Evolutionary conservation across 1,140 invertebrate genomes (phyloP).

Genomic region (Epicauta chinensis): DNA sequence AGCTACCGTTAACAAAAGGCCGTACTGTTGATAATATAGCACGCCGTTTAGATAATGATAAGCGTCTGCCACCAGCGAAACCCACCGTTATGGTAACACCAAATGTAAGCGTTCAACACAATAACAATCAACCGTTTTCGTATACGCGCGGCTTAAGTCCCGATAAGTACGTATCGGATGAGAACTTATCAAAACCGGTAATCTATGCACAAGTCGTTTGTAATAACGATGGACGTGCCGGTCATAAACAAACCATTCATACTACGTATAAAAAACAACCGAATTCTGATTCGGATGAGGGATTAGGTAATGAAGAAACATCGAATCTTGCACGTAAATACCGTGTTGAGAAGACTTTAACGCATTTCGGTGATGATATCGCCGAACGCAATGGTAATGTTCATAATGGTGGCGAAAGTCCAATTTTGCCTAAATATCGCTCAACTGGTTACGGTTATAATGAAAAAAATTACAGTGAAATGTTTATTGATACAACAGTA

Average conservation of each 20-base stretch:
- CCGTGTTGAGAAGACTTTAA: conserved; percentile 23
- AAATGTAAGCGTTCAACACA: conserved; percentile 54
- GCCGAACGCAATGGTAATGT: conserved; percentile 27
- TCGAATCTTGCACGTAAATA: conserved; percentile 19
- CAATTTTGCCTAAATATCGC: conserved; percentile 36
- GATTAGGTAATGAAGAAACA: conserved; percentile 60
- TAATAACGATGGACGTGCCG: conserved; percentile 32
- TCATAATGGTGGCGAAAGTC: conserved; percentile 31
- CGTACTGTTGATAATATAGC: conserved; percentile 58
- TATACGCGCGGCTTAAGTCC: conserved; percentile 52
- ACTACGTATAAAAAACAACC: conserved; percentile 47
- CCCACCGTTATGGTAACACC: conserved; percentile 53
- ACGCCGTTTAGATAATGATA: conserved; percentile 56
- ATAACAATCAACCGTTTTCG: conserved; percentile 69
- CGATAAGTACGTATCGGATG: conserved; percentile 29
- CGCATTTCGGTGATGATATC: conserved; percentile 30
- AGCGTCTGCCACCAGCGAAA: conserved; percentile 56
- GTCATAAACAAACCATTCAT: conserved; percentile 50
- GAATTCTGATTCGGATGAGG: conserved; percentile 68
- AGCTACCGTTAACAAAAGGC: conserved; percentile 56
- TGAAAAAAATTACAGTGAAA: conserved; percentile 35
- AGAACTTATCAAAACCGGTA: conserved; percentile 46
- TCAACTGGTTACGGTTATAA: conserved; percentile 26
- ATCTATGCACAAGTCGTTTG: conserved; percentile 71
- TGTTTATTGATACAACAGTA: conserved; percentile 42